Base-by-base conservation (phyloP, 2,113 vertebrate genomes). In the Potamarius usumacintae region DNA sequence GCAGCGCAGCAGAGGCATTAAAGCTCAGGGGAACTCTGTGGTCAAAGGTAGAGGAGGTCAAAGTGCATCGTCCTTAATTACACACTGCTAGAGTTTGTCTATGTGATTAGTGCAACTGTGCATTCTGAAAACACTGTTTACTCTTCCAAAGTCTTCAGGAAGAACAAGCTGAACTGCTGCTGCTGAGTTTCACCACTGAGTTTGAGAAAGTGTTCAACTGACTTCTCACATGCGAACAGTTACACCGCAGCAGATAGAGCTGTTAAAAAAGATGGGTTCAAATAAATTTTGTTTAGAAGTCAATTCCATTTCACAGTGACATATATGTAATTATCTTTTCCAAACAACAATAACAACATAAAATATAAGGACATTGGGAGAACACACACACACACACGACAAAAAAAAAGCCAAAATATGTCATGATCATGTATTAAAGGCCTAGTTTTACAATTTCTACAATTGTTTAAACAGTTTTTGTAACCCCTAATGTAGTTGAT, bases 1-100 rank as follows among this genome's bases (percentile, higher is more conserved):
- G 2, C 27, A 69, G 12, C 8, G 11, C 50, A 48, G 53, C 27
- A 71, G 80, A 62, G 22, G 7, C 4, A 12, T 50, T 86, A 8
- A 42, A 55, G 81, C 67, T n/a, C 6, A 52, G 69, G 18, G 18
- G 67, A 7, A 53, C 8, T 55, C 50, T n/a, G 71, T 58, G 91
- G 90, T 89, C 91, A 90, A 92, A 92, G 90, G 89, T 90, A 77
- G 83, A 81, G 34, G 11, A 86, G 92, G 89, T 80, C 91, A 93
- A 91, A 93, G 90, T 89, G 88, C 76, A 85, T 34, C 89, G 83
- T 77, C 17, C 85, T 90, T 89, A 91, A 90, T 89, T 88, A 92
- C 85, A 91, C 88, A 85, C n/a, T 63, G 74, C 55, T 83, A n/a
- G 25, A 85, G 85, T 90, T 90, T 87, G 87, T 83, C 85, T 89